Conservation (phyloP, 2,113 vertebrate genomes). For the Accipiter virgatus region DNA sequence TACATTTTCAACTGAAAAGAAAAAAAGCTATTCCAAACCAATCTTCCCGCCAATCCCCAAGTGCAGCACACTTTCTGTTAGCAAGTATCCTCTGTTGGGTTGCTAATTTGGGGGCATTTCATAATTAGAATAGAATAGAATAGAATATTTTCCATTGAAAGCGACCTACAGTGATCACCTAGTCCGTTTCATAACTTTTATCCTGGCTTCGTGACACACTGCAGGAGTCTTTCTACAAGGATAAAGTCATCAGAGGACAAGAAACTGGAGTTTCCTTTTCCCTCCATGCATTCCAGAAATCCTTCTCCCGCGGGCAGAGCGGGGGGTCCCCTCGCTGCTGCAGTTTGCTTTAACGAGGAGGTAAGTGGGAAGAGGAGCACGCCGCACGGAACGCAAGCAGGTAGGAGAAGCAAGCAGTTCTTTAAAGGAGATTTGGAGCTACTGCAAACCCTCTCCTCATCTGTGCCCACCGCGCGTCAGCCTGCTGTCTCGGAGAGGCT, state of each 20-base stretch:
- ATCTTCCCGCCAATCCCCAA: not conserved
- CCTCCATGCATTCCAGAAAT: not conserved
- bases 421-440: not conserved
- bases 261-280: not conserved
- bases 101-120: accelerated
- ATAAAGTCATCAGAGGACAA: not conserved
- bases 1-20: not conserved
- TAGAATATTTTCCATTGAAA: not conserved
- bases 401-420: not conserved
- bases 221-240: not conserved
- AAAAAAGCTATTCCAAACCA: not conserved
- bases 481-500: not conserved
- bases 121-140: not conserved
- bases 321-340: not conserved
- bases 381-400: accelerated
- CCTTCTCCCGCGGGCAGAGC: accelerated
- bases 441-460: not conserved
- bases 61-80: not conserved
- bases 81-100: not conserved
- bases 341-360: not conserved
- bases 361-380: not conserved
- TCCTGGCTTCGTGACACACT: not conserved
- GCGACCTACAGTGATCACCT: not conserved
- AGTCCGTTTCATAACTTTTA: not conserved
- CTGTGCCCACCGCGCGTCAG: accelerated